Base-by-base conservation (phyloP, 2,797 vertebrate species). In the Bryconaethiops microstoma region DNA sequence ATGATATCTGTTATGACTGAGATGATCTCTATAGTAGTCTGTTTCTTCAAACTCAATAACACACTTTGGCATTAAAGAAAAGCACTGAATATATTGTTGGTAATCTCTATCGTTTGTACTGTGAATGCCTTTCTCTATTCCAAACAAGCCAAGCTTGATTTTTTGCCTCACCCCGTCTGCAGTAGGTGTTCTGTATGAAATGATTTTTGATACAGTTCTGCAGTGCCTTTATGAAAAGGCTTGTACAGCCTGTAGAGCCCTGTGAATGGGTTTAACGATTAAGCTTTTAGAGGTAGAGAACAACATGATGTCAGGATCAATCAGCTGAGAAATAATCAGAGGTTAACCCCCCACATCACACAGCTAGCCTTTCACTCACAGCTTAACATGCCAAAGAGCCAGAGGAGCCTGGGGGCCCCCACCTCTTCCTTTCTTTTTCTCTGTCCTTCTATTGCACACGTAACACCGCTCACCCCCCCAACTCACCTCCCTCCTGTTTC, bases 371-470 rank as follows among this genome's bases (percentile, higher is more conserved):
- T 77, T 70, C 73, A 62, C 48, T 81, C 80, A 75, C 72, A 64
- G 71, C 52, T 70, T 82, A 76, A 68, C 76, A 72, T 78, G 73
- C 75, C 77, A 79, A 73, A 82, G 76, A 76, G 75, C 40, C 55
- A 57, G 52, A 64, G 70, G 64, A 45, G 82, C 74, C 78, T 59
- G 62, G 25, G 68, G 73, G 80, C 42, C 42, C 60, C 25, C 60
- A 71, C 71, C 80, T 57, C 25, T 81, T 75, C 39, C 60, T 59
- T 73, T 19, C 8, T 65, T 35, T 23, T 50, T n/a, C 40, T 78
- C 75, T 50, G 52, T 59, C 73, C 9, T 5, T 55, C 35, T 17
- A n/a, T 19, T 21, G 7, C 54, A 14, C 73, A 21, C 19, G 39
- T 9, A 9, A 35, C 16, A n/a, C 14, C 65, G 4, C 12, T 16